Conservation (phyloP, 2,888 invertebrate genomes). For the Bedellia somnulentella region DNA sequence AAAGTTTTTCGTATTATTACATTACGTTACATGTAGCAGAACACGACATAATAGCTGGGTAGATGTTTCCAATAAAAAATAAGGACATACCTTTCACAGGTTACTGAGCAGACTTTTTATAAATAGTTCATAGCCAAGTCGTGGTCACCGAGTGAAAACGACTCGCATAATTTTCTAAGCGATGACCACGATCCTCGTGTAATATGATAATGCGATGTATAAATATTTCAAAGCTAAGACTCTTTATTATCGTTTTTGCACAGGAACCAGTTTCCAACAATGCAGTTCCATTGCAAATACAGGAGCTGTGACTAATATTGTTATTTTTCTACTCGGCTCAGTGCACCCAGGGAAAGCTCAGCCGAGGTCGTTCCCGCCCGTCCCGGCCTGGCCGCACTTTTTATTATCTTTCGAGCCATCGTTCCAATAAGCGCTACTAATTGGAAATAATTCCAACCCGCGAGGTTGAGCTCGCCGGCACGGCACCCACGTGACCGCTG, state of each 20-base stretch:
- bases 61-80: too few species aligned
- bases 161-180: conserved; percentile 53
- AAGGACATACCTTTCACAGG: too few species aligned
- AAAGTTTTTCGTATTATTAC: too few species aligned
- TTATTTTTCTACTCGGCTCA: conserved; percentile 8
- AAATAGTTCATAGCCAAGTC: too few species aligned
- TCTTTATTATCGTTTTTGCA: conserved; percentile 47
- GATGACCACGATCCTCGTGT: conserved; percentile 53
- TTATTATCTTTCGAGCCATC: too few species aligned
- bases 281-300: conserved; percentile 32
- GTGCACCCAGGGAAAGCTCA: conserved; percentile 9
- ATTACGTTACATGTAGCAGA: too few species aligned
- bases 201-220: conserved; percentile 57
- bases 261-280: conserved; percentile 38
- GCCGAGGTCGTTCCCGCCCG: conserved; percentile 9
- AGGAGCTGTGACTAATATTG: conserved; percentile 17
- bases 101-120: conserved; percentile 8
- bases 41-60: too few species aligned
- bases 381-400: too few species aligned
- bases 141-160: conserved; percentile 46
- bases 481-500: too few species aligned
- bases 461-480: too few species aligned
- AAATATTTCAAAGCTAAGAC: conserved; percentile 51
- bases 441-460: too few species aligned
- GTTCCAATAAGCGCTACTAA: too few species aligned